Evolutionary conservation across 2,113 vertebrate species (phyloP).

Genomic region (Gadus chalcogrammus): DNA sequence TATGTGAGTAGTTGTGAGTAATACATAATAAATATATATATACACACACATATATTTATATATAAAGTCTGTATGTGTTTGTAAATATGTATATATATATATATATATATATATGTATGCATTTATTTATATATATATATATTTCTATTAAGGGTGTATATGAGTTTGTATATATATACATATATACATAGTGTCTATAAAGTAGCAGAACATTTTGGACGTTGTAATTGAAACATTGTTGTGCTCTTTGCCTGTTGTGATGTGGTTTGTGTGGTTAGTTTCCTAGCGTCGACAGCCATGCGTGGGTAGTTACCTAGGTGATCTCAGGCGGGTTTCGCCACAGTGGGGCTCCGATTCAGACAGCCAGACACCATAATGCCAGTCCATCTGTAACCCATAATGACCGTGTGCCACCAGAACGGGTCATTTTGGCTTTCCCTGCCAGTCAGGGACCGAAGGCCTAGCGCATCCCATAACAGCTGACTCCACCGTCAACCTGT

Average conservation of each 20-base stretch:
- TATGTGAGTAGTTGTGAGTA: too few species aligned
- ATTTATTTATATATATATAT: too few species aligned
- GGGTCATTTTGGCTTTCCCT: slow-evolving; percentile 64
- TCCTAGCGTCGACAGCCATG: slow-evolving; percentile 53
- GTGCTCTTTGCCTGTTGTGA: slow-evolving; percentile 52
- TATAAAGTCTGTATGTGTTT: too few species aligned
- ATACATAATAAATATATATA: too few species aligned
- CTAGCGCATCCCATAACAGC: slow-evolving; percentile 48
- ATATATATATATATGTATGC: too few species aligned
- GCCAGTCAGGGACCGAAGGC: slow-evolving; percentile 51
- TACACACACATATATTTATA: too few species aligned
- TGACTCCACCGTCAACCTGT: slow-evolving; percentile 53
- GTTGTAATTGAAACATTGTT: slow-evolving; percentile 42
- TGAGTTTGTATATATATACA: slow-evolving; percentile 1
- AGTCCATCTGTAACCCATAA: slow-evolving; percentile 67
- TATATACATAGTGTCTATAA: slow-evolving; percentile 6
- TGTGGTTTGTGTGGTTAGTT: slow-evolving; percentile 59
- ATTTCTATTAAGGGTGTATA: too few species aligned
- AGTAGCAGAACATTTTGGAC: slow-evolving; percentile 46
- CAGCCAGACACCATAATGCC: slow-evolving; percentile 71
- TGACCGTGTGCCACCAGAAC: slow-evolving; percentile 65
- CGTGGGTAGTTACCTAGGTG: slow-evolving; percentile 63
- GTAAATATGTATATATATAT: too few species aligned
- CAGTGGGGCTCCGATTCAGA: slow-evolving; percentile 66
- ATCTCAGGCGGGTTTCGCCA: slow-evolving; percentile 68